Percentiles rank a stretch among this genome's conserved stretches.
These are phyloP conservation scores for Candoia aspera DNA, from an alignment of 2,113 vertebrate genomes.

Conservation along the genomic window DNA sequence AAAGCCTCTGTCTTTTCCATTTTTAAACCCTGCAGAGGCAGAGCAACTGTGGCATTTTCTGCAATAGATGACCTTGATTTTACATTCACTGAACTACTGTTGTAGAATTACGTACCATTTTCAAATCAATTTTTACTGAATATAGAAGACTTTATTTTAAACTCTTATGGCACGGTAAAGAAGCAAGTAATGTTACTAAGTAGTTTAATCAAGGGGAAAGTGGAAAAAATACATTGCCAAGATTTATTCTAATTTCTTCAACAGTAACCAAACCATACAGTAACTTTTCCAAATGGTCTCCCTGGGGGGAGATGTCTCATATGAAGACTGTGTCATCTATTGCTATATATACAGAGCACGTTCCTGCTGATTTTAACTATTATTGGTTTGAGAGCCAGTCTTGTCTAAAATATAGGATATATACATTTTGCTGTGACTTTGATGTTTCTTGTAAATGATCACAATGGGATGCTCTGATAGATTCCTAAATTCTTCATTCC, in stretches of 20 bases:
- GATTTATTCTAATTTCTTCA: background rate
- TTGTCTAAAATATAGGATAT: background rate
- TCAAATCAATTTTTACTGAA: background rate
- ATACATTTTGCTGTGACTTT: background rate
- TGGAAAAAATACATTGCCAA: background rate
- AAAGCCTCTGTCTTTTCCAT: background rate
- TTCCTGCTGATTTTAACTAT: background rate
- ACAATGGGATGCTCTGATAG: background rate
- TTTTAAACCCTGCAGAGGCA: background rate
- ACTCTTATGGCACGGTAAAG: background rate
- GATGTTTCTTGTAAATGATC: background rate
- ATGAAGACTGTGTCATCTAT: background rate
- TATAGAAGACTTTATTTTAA: background rate
- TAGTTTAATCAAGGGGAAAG: background rate
- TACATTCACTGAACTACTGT: background rate
- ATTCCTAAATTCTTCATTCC: background rate
- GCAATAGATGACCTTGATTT: background rate
- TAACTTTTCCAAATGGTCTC: background rate
- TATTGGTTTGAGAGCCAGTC: background rate
- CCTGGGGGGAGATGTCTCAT: background rate
- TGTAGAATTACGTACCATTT: background rate
- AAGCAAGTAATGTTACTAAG: background rate
- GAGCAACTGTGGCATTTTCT: background rate
- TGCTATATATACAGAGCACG: background rate
- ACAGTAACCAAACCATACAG: background rate